phyloP scores from a whole-genome alignment of 2,113 vertebrate species.

The Notarius quadriscutis region DNA sequence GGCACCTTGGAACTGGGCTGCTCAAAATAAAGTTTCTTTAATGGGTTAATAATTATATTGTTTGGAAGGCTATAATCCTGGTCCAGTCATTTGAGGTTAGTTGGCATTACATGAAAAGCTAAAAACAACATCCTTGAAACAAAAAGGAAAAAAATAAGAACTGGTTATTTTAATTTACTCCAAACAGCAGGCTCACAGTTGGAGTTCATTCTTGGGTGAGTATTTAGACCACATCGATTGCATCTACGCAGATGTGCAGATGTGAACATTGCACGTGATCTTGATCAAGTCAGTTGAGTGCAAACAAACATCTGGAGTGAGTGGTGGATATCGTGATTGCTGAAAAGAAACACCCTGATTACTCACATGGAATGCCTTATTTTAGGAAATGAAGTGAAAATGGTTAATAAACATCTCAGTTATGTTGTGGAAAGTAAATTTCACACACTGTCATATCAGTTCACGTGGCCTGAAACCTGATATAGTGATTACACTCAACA shows the following conservation, averaged over 20 bases:
- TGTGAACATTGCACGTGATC: constrained; percentile 16
- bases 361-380: neutral
- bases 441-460: neutral
- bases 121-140: neutral
- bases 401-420: neutral
- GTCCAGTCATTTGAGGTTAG: neutral
- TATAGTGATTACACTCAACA: neutral
- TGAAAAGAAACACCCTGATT: neutral
- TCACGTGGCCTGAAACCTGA: neutral
- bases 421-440: neutral
- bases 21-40: constrained; percentile 12
- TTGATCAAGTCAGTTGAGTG: constrained; percentile 14
- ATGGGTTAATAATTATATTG: neutral
- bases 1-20: neutral
- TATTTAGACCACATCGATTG: neutral
- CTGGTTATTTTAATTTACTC: neutral
- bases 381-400: neutral
- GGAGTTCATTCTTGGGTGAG: neutral
- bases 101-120: neutral
- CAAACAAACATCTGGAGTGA: constrained; percentile 2
- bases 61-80: neutral
- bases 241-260: constrained; percentile 25
- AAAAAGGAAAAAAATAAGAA: neutral
- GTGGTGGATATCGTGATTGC: neutral
- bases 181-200: neutral